These are phyloP conservation scores for Stegastes partitus DNA, from an alignment of 2,113 vertebrate species.

Conservation along the genomic window DNA sequence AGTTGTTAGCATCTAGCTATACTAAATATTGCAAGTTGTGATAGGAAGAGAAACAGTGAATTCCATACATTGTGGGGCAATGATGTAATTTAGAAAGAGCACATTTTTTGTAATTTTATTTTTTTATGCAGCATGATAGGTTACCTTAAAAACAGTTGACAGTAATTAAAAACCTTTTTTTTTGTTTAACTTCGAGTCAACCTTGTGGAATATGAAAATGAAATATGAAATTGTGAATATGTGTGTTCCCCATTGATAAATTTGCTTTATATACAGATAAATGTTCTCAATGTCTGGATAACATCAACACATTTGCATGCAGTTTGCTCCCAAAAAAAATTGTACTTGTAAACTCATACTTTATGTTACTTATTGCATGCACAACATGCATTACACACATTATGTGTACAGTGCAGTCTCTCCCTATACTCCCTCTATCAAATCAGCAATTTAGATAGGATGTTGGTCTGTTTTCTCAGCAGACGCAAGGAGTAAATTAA, in stretches of 20 bases:
- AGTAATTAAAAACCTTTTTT: neutral
- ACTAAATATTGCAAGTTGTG: conserved; percentile 36
- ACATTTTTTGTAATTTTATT: neutral
- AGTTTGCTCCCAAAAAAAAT: too few relatives aligned
- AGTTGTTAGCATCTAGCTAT: conserved; percentile 51
- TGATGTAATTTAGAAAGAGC: neutral
- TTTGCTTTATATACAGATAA: too few relatives aligned
- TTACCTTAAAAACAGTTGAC: neutral
- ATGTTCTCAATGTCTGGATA: too few relatives aligned
- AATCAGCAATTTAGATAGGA: conserved; percentile 85
- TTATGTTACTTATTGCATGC: conserved; percentile 8
- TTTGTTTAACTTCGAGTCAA: too few relatives aligned
- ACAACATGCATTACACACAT: conserved; percentile 41
- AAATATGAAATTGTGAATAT: too few relatives aligned
- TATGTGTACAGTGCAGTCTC: conserved; percentile 49
- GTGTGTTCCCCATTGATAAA: too few relatives aligned
- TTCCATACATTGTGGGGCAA: neutral
- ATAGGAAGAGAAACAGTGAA: neutral
- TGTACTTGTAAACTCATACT: neutral
- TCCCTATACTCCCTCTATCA: conserved; percentile 74
- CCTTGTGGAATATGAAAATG: too few relatives aligned
- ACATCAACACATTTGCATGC: too few relatives aligned
- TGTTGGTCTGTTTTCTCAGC: conserved; percentile 85
- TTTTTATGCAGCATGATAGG: neutral
- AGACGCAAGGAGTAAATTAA: conserved; percentile 87